A percentile compares a stretch with the other conserved stretches of the same genome.
phyloP scores from a whole-genome alignment of 2,797 vertebrate genomes.

The Myotis findleyi region DNA sequence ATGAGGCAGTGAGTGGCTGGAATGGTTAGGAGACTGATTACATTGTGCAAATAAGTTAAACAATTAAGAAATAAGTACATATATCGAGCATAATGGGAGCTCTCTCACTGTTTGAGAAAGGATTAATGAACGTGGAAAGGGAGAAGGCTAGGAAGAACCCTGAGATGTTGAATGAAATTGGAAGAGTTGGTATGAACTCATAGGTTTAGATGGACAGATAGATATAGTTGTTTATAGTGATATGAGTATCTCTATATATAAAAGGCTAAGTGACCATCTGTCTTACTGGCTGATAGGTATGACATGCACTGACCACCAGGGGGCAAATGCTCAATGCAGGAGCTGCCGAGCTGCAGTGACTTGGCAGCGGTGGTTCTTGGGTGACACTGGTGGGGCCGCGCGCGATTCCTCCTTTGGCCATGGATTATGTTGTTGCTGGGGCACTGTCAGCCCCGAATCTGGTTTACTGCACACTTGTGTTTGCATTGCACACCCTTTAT shows the following conservation, averaged over 20 bases:
- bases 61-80: background rate
- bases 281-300: too few species aligned
- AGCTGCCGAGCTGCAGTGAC: too few species aligned
- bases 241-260: background rate
- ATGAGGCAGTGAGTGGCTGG: background rate
- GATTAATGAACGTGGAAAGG: background rate
- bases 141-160: background rate
- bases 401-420: too few species aligned
- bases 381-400: too few species aligned
- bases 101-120: background rate
- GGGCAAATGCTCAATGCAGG: too few species aligned
- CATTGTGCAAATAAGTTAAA: background rate
- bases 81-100: background rate
- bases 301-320: too few species aligned
- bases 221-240: background rate
- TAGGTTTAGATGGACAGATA: background rate
- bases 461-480: too few species aligned
- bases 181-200: background rate
- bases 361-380: too few species aligned
- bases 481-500: too few species aligned
- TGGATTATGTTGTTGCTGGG: too few species aligned
- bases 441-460: too few species aligned
- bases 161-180: background rate
- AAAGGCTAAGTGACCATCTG: too few species aligned
- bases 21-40: background rate